These are phyloP conservation scores for Kuschelorhynchus macadamiae DNA, from an alignment of 2,888 invertebrate species.

Conservation along the genomic window DNA sequence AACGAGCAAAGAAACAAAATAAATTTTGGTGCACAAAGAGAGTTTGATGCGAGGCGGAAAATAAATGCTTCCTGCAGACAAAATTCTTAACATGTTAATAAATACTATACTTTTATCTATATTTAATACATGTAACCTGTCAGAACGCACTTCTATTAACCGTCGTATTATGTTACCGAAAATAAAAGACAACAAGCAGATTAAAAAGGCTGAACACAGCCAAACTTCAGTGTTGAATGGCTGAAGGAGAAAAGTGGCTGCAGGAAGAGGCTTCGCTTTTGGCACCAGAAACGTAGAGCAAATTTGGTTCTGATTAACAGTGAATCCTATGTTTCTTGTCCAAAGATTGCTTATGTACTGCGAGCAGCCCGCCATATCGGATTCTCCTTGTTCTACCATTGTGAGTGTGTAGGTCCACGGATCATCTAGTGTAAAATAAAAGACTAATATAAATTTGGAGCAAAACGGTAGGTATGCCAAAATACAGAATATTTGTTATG, in stretches of 20 bases:
- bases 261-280: constrained; percentile 13
- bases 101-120: background rate
- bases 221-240: constrained; percentile 21
- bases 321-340: constrained; percentile 17
- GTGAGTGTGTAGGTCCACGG: constrained; percentile 44
- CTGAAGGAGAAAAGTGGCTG: constrained; percentile 9
- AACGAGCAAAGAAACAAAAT: constrained; percentile 44
- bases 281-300: constrained; percentile 36
- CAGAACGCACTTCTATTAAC: background rate
- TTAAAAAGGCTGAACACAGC: background rate
- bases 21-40: constrained; percentile 11
- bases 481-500: too few species aligned
- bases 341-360: constrained; percentile 24
- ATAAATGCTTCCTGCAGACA: constrained; percentile 14
- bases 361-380: constrained; percentile 57
- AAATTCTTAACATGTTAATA: constrained; percentile 5
- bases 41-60: background rate
- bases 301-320: constrained; percentile 28
- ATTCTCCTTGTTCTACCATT: constrained; percentile 44
- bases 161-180: background rate
- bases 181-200: background rate
- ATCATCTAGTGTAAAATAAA: too few species aligned
- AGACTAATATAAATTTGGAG: too few species aligned
- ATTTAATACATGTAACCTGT: background rate
- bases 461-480: too few species aligned